A percentile compares a stretch with the other conserved stretches of the same genome.
These are phyloP conservation scores for Actias luna DNA, from an alignment of 2,888 invertebrate genomes.

Conservation along the genomic window DNA sequence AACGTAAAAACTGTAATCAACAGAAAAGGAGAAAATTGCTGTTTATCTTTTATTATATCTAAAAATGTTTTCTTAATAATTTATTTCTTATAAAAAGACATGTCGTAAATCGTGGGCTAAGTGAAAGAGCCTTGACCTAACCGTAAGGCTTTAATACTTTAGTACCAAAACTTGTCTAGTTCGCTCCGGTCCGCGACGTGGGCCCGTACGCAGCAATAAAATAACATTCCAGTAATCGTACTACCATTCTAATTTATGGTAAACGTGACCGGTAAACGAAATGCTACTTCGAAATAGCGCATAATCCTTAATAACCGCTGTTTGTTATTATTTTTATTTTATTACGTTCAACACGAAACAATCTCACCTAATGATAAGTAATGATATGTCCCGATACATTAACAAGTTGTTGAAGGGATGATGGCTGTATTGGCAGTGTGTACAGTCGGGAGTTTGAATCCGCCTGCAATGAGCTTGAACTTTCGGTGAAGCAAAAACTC, in stretches of 20 bases:
- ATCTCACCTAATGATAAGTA: too few relatives aligned
- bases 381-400: too few relatives aligned
- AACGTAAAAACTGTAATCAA: too few relatives aligned
- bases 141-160: background rate
- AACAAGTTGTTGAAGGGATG: too few relatives aligned
- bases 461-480: too few relatives aligned
- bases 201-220: background rate
- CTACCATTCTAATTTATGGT: conserved; percentile 5
- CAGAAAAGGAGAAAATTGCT: too few relatives aligned
- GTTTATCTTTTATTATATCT: background rate
- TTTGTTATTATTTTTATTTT: conserved; percentile 4
- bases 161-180: background rate
- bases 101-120: background rate
- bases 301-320: conserved; percentile 1
- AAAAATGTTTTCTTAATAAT: background rate
- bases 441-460: too few relatives aligned
- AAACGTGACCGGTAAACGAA: conserved; percentile 8
- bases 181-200: background rate
- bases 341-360: too few relatives aligned
- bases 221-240: conserved; percentile 9
- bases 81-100: background rate
- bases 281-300: background rate
- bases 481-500: too few relatives aligned
- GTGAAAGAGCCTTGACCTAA: conserved; percentile 1
- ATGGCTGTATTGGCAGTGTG: too few relatives aligned